These are phyloP conservation scores for Sinosuthora webbiana DNA, from an alignment of 2,113 vertebrate genomes.

Conservation along the genomic window DNA sequence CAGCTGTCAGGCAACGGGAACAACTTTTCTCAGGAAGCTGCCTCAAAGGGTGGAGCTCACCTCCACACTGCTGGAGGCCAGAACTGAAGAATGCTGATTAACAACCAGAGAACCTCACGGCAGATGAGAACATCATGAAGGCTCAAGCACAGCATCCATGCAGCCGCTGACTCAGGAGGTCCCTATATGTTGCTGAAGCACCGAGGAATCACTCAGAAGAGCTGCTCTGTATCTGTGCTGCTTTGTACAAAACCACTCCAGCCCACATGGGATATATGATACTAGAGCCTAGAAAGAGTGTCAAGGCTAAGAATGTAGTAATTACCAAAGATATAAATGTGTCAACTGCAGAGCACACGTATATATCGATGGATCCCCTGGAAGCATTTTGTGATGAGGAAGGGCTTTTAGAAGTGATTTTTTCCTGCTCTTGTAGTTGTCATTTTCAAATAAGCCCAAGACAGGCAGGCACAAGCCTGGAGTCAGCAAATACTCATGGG, in stretches of 20 bases:
- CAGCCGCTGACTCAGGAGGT: background rate
- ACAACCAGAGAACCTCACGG: background rate
- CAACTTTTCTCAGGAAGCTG: background rate
- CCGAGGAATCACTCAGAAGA: background rate
- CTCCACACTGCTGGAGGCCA: background rate
- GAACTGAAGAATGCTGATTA: background rate
- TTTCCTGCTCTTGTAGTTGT: background rate
- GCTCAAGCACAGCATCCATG: background rate
- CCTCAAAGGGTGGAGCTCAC: background rate
- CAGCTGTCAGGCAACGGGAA: background rate
- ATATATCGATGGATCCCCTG: background rate
- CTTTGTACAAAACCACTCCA: background rate
- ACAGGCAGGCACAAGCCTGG: background rate
- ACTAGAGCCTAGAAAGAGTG: background rate
- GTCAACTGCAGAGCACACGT: background rate
- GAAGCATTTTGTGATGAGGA: background rate
- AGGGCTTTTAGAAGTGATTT: background rate
- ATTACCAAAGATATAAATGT: background rate
- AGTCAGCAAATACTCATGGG: background rate
- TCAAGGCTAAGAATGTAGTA: background rate
- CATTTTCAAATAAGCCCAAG: background rate
- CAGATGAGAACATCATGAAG: background rate
- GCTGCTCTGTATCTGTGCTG: background rate
- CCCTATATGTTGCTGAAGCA: background rate
- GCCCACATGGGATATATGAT: background rate